phyloP scores from a whole-genome alignment of 1,140 invertebrate genomes.

The Scaptodrosophila lebanonensis region DNA sequence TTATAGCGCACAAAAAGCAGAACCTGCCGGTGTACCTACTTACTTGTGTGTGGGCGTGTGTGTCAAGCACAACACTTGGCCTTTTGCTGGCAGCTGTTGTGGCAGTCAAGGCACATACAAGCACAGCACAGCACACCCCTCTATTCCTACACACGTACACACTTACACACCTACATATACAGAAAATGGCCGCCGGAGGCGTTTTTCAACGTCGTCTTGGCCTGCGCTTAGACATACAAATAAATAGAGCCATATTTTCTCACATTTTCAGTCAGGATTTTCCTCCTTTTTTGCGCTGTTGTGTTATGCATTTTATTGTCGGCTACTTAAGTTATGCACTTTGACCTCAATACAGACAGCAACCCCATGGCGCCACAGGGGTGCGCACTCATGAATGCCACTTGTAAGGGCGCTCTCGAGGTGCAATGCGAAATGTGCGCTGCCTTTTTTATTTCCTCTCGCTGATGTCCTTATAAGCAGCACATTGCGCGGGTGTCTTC shows the following conservation, averaged over 20 bases:
- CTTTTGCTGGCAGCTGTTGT: constrained; percentile 64
- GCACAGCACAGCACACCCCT: constrained; percentile 19
- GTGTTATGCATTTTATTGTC: constrained; percentile 74
- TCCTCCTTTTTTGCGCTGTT: constrained; percentile 35
- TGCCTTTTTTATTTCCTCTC: too few species aligned
- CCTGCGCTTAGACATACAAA: constrained; percentile 59
- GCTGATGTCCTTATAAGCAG: too few species aligned
- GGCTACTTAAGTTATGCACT: constrained; percentile 74
- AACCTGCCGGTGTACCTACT: constrained; percentile 23
- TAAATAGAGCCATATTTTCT: constrained; percentile 69
- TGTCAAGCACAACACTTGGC: constrained; percentile 71
- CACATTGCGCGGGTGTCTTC: too few species aligned
- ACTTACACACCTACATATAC: neutral
- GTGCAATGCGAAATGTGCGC: too few species aligned
- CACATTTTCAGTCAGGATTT: constrained; percentile 53
- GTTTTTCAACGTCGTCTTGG: constrained; percentile 43
- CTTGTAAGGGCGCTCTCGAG: too few species aligned
- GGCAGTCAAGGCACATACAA: constrained; percentile 37
- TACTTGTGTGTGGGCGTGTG: constrained; percentile 41
- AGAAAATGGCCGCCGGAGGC: constrained; percentile 12
- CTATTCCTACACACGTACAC: constrained; percentile 2
- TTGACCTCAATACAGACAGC: constrained; percentile 67
- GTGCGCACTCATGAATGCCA: too few species aligned
- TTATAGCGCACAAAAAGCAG: constrained; percentile 42
- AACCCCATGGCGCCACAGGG: constrained; percentile 22